Evolutionary conservation across 2,797 vertebrate species (phyloP), one percentile per base, ranked within the genome.

Genomic region (Perdix hodgsoniae): DNA sequence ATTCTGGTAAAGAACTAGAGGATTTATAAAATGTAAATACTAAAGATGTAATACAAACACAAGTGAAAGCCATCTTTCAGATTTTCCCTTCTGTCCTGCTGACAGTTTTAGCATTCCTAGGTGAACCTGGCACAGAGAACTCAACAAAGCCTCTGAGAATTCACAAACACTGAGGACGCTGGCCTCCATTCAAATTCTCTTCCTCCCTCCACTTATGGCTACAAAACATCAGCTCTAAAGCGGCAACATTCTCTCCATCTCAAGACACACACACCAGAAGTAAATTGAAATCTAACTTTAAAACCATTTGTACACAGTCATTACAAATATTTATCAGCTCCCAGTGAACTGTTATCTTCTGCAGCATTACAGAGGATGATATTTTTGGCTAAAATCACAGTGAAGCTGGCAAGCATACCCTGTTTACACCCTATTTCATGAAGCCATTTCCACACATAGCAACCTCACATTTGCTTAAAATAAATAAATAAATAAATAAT

Each of bases 21-120:
- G 91, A 96, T 97, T 97, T 97, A 88, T 90, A 97, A 96, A 96
- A 97, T 71, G 93, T 95, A 92, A 96, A 96, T 91, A 93, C 80
- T 91, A 71, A 90, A 95, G 91, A 96, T 96, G 93, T 90, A 97
- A 96, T 88, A 78, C 83, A 97, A 97, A 97, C 94, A 96, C 65
- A 95, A 94, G 90, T 74, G 88, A 94, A 97, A 96, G 94, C 79
- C 85, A 95, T 96, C 96, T 97, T 96, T 95, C 78, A 80, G 93
- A 96, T 93, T 92, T 95, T 91, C 21, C 59, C 91, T 95, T 86
- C 74, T 93, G 79, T 76, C 88, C 87, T 89, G 85, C 78, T 21
- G 14, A 85, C 90, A 96, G 91, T 74, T 75, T 84, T 72, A 93
- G 92, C 90, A 95, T 93, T 96, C 93, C 93, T 89, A 40, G 5